Evolutionary conservation across 1,140 invertebrate species (phyloP), one percentile per base, ranked within the genome.

Genomic region (Drosophila pseudoananassae): DNA sequence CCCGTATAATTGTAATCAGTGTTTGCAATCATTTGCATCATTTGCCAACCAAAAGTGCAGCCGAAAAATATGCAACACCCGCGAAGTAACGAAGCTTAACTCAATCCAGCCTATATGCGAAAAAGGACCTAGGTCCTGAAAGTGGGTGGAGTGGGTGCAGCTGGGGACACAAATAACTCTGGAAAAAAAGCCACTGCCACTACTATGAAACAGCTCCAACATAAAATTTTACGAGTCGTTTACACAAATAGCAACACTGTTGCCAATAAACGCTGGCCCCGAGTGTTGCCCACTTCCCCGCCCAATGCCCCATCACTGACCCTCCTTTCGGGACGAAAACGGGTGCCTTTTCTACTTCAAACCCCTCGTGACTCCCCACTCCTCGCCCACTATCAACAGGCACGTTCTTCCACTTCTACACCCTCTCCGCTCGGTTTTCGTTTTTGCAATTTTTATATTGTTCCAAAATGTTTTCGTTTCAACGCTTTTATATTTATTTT

Each of bases 151-250:
- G 40, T 12, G 55, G 47, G 15, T 2, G 23, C 3, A 12, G 25
- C 23, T 10, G n/a, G 25, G 40, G 61, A 15, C 17, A 15, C 31
- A 20, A 38, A 69, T 38, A 49, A 66, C 49, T 49, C 31, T 17
- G 27, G 8, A 12, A 27, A 64, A 58, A 58, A 59, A 78, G 50
- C 17, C 46, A 57, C 50, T 20, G 38, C 55, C 63, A 63, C 50
- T 53, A 76, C 58, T 55, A 69, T 68, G 63, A 55, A 68, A 58
- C 60, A 55, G 74, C 82, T 63, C 69, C 78, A 82, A 61, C 85
- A 87, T 87, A 88, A 88, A 87, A 88, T 88, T 87, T 87, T 88
- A 87, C 83, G 83, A 87, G 66, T 87, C 83, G 83, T 82, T 87
- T 87, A 87, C 83, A 88, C 83, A 87, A 87, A 87, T 87, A 72